phyloP scores from a whole-genome alignment of 2,113 vertebrate species.

The Hylia prasina region DNA sequence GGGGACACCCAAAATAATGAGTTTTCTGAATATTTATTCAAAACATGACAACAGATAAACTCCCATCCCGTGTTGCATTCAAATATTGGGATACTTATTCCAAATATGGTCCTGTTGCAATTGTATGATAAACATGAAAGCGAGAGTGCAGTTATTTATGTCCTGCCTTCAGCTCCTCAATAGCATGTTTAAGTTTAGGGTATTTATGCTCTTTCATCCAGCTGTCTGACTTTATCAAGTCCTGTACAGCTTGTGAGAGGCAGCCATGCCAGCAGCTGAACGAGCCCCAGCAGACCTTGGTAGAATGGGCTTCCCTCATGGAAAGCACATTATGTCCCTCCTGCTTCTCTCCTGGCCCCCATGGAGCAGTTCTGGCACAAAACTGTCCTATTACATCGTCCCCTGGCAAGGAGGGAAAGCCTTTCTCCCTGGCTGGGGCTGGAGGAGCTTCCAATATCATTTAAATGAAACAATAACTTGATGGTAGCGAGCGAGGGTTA shows the following conservation, averaged over 20 bases:
- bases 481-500: conserved; percentile 15
- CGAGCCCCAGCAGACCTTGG: conserved; percentile 22
- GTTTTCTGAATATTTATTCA: conserved; percentile 44
- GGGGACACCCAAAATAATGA: conserved; percentile 25
- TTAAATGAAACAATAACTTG: conserved; percentile 39
- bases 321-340: conserved; percentile 28
- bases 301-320: neutral
- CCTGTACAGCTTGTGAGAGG: conserved; percentile 33
- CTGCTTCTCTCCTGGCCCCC: conserved; percentile 5
- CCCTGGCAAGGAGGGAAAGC: conserved; percentile 29
- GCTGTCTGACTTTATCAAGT: conserved; percentile 64
- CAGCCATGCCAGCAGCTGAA: conserved; percentile 16
- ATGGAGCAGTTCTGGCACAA: neutral
- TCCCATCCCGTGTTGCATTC: conserved; percentile 62
- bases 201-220: conserved; percentile 64
- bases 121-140: conserved; percentile 70
- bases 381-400: neutral
- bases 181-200: conserved; percentile 58
- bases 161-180: conserved; percentile 66
- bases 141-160: conserved; percentile 68
- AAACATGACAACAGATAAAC: conserved; percentile 69
- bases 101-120: conserved; percentile 69
- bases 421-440: conserved; percentile 22
- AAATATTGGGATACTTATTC: conserved; percentile 68
- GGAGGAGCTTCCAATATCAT: conserved; percentile 22